These are phyloP conservation scores for Catostomus latipinnis DNA, from an alignment of 2,797 vertebrate species.

Conservation along the genomic window DNA sequence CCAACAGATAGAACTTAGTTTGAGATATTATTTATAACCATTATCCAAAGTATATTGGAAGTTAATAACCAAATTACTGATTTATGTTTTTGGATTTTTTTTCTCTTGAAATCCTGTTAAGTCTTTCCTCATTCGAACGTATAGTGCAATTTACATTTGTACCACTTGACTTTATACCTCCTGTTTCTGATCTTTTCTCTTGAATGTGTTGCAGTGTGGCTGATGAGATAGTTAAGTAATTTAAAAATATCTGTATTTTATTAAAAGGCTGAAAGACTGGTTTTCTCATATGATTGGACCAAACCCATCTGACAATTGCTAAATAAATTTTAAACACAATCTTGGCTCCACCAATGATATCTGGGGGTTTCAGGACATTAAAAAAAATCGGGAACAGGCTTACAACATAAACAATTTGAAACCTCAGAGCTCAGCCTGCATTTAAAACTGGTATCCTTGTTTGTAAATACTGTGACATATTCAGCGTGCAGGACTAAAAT, in stretches of 20 bases:
- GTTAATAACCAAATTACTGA: constrained; percentile 17
- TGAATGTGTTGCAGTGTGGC: background rate
- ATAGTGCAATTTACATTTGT: constrained; percentile 17
- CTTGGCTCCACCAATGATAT: constrained; percentile 3
- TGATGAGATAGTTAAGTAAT: background rate
- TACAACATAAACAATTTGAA: constrained; percentile 22
- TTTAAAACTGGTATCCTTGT: constrained; percentile 26
- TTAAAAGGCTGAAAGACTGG: background rate
- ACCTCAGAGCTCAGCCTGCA: constrained; percentile 39
- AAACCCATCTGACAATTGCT: constrained; percentile 22
- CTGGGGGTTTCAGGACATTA: background rate
- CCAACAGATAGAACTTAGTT: constrained; percentile 33
- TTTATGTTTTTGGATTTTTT: constrained; percentile 4
- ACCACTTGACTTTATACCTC: constrained; percentile 18
- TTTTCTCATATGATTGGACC: background rate
- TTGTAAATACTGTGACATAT: constrained; percentile 47
- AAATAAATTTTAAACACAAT: constrained; percentile 36
- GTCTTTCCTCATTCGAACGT: constrained; percentile 5
- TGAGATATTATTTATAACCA: constrained; percentile 41
- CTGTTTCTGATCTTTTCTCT: background rate
- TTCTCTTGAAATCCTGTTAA: constrained; percentile 1
- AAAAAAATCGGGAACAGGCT: constrained; percentile 2
- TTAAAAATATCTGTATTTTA: constrained; percentile 5
- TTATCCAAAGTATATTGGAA: constrained; percentile 35
- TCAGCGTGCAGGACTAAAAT: constrained; percentile 46